Conservation (phyloP, 1,140 invertebrate species). For the Stegodyphus dumicola region DNA sequence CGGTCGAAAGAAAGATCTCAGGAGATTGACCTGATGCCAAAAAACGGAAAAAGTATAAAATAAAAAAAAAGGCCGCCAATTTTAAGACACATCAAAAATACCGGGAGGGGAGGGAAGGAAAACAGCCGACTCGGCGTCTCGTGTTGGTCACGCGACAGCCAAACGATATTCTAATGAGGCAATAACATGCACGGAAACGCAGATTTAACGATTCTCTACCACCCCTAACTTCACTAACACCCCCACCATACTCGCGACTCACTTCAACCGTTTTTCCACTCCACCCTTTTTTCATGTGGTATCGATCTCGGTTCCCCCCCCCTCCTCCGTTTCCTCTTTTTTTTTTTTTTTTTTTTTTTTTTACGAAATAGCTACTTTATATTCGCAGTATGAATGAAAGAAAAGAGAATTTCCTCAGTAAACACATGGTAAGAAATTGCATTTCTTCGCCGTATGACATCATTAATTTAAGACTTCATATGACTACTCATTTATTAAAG, state of each 20-base stretch:
- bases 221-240: no score
- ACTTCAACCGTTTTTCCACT: background rate
- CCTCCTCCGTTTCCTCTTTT: no score
- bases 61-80: background rate
- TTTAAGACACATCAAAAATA: background rate
- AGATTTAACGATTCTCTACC: constrained; percentile 14
- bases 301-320: no score
- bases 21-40: background rate
- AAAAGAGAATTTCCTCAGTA: no score
- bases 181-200: constrained; percentile 50
- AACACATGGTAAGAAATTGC: no score
- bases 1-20: background rate
- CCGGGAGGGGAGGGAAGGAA: background rate
- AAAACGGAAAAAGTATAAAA: background rate
- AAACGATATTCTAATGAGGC: constrained; percentile 53
- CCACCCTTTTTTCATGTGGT: no score
- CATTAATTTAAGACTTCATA: no score
- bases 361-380: no score
- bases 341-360: no score
- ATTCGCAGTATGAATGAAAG: no score
- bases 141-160: constrained; percentile 13
- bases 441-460: no score
- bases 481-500: no score
- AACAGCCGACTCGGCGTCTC: background rate
- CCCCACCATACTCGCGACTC: background rate